Evolutionary conservation across 1,140 invertebrate species (phyloP).

Genomic region (Probaryconus sp.): DNA sequence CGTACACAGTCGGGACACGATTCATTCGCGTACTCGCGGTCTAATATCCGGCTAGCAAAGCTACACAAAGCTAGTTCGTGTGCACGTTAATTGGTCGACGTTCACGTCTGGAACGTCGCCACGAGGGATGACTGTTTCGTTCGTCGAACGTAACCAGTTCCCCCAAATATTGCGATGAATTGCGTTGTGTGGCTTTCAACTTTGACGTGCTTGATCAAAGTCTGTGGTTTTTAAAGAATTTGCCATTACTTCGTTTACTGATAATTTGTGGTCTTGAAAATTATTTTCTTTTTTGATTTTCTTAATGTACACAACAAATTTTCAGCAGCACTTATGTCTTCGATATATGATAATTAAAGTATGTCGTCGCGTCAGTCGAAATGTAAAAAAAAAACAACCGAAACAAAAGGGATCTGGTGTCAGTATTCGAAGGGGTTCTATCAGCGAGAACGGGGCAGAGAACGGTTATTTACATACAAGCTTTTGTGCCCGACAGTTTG

Average conservation of each 20-base stretch:
- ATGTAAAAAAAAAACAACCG: too few species aligned
- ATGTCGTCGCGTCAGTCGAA: too few species aligned
- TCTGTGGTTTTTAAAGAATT: too few species aligned
- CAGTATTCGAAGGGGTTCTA: conserved; percentile 15
- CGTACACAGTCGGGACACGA: conserved; percentile 29
- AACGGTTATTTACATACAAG: conserved; percentile 47
- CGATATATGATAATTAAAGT: too few species aligned
- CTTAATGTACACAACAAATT: too few species aligned
- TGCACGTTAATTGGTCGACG: conserved; percentile 46
- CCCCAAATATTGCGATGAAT: conserved; percentile 30
- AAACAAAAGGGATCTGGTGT: too few species aligned
- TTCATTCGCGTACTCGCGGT: conserved; percentile 28
- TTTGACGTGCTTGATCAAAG: too few species aligned
- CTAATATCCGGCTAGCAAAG: conserved; percentile 45
- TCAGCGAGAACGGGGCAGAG: conserved; percentile 14
- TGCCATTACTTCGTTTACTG: too few species aligned
- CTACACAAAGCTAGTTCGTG: conserved; percentile 39
- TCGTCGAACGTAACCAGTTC: conserved; percentile 23
- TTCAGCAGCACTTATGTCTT: too few species aligned
- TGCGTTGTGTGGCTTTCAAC: too few species aligned
- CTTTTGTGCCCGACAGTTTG: conserved; percentile 34
- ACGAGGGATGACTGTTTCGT: conserved; percentile 37
- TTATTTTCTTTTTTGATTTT: too few species aligned
- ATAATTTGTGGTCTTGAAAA: too few species aligned
- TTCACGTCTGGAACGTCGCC: conserved; percentile 25